phyloP scores from a whole-genome alignment of 2,113 vertebrate genomes.

The Phalacrocorax brasilianus region DNA sequence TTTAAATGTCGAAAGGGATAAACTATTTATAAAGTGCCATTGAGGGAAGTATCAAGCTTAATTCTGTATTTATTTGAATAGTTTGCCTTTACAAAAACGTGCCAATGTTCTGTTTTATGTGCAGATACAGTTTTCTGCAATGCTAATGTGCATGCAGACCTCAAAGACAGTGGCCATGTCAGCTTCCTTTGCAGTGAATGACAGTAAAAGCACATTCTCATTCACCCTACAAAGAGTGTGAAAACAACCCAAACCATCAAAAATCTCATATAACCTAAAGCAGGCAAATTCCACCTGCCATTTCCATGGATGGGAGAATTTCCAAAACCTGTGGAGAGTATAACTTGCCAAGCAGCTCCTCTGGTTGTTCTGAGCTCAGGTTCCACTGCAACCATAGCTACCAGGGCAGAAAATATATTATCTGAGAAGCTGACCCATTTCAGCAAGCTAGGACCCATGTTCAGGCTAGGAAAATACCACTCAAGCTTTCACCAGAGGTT shows the following conservation, averaged over 20 bases:
- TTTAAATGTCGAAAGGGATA: slow-evolving; percentile 1
- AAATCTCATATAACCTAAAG: background rate
- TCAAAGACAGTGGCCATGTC: background rate
- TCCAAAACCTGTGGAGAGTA: fast-evolving
- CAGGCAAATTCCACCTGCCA: background rate
- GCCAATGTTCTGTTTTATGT: background rate
- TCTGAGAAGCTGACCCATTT: background rate
- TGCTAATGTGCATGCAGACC: background rate
- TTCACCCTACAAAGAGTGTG: background rate
- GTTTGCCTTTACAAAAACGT: background rate
- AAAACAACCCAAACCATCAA: background rate
- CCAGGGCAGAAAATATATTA: background rate
- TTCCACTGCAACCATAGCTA: background rate
- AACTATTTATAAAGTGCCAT: background rate
- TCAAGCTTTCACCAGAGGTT: background rate
- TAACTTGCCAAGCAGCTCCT: background rate
- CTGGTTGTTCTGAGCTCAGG: background rate
- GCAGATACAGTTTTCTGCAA: background rate
- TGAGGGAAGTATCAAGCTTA: background rate
- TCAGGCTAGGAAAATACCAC: background rate
- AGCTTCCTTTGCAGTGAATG: background rate
- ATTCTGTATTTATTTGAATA: background rate
- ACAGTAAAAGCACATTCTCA: background rate
- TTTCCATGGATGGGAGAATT: background rate
- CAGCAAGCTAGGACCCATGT: no score